phyloP scores from a whole-genome alignment of 2,888 invertebrate genomes.

The Brenthis daphne region DNA sequence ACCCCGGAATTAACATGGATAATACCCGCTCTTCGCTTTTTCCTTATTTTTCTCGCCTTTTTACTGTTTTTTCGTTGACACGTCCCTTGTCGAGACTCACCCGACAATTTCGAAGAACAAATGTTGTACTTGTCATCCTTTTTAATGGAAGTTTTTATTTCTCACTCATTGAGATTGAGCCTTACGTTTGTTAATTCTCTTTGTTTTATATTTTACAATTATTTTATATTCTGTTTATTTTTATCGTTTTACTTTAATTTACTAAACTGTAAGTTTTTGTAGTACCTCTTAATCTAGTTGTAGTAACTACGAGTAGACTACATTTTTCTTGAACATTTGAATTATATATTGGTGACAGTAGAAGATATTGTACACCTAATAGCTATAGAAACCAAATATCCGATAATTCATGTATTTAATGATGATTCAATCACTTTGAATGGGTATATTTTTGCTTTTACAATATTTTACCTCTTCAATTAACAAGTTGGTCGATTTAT shows the following conservation, averaged over 20 bases:
- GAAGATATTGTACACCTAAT: too few species aligned
- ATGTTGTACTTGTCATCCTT: constrained; percentile 43
- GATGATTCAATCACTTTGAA: too few species aligned
- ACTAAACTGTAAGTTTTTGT: too few species aligned
- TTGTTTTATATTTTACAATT: constrained; percentile 16
- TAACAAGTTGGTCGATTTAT: too few species aligned
- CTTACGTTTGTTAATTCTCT: constrained; percentile 24
- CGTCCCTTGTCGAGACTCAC: constrained; percentile 54
- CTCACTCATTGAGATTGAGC: constrained; percentile 42
- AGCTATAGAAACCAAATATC: too few species aligned
- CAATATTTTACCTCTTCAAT: too few species aligned
- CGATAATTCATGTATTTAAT: too few species aligned
- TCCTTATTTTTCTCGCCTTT: constrained; percentile 68
- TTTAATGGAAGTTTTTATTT: constrained; percentile 48
- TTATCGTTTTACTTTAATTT: not conserved
- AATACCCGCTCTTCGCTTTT: constrained; percentile 72
- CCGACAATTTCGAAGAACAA: constrained; percentile 57
- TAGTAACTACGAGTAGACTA: too few species aligned
- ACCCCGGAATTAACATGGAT: constrained; percentile 80
- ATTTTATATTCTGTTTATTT: constrained; percentile 10
- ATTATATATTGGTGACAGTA: too few species aligned
- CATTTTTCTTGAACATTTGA: too few species aligned
- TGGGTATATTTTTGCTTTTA: too few species aligned
- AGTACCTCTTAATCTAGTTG: too few species aligned
- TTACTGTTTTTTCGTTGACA: constrained; percentile 59